Percentiles rank a stretch among this genome's conserved stretches.
phyloP scores from a whole-genome alignment of 2,113 vertebrate genomes.

The Rana temporaria region DNA sequence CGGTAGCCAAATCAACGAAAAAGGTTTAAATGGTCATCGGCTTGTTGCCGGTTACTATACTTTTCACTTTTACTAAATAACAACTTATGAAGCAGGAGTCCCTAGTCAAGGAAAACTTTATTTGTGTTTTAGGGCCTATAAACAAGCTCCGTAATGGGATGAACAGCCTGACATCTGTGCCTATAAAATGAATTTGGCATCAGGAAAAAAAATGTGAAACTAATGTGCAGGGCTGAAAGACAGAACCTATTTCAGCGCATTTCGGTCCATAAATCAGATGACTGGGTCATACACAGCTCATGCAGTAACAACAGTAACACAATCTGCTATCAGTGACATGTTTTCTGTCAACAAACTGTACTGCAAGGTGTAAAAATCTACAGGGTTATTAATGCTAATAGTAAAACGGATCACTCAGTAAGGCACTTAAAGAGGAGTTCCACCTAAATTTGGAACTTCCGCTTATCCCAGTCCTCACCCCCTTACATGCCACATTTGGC shows the following conservation, averaged over 20 bases:
- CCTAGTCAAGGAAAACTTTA: too few relatives aligned
- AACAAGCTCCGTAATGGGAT: background rate
- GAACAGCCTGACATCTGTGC: constrained; percentile 14
- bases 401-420: constrained; percentile 1
- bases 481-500: too few relatives aligned
- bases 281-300: constrained; percentile 15
- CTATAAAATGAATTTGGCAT: constrained; percentile 35
- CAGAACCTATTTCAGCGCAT: constrained; percentile 2
- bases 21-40: too few relatives aligned
- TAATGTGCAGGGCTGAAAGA: background rate
- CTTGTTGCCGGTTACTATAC: too few relatives aligned
- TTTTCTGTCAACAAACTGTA: background rate
- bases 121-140: too few relatives aligned
- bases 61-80: too few relatives aligned
- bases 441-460: too few relatives aligned
- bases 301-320: constrained; percentile 3
- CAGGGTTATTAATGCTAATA: constrained; percentile 34
- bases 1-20: too few relatives aligned
- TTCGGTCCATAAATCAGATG: constrained; percentile 20
- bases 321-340: background rate
- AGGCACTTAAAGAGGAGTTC: too few relatives aligned
- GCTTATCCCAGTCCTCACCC: too few relatives aligned
- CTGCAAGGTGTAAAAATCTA: background rate
- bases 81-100: too few relatives aligned
- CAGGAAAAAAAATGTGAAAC: background rate